Percentiles rank a stretch among this genome's conserved stretches.
Evolutionary conservation across 2,888 invertebrate genomes (phyloP).

Genomic region (Thymelicus lineola): DNA sequence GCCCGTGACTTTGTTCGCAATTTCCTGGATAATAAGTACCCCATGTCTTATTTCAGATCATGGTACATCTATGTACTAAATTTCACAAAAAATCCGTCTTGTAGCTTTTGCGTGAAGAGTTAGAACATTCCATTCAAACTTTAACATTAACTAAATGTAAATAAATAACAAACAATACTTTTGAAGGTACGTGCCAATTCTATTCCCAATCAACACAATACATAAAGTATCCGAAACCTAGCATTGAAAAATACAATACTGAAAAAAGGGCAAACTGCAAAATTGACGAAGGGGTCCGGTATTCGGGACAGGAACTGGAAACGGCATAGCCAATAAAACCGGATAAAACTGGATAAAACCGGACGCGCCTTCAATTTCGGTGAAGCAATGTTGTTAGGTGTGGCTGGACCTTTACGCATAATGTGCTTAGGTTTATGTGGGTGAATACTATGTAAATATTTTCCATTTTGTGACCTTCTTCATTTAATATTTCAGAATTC

Average conservation of each 20-base stretch:
- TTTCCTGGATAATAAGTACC: no score
- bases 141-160: no score
- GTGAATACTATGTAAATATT: constrained; percentile 1
- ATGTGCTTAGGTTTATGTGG: background rate
- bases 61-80: no score
- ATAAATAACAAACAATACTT: background rate
- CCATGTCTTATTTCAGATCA: no score
- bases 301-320: constrained; percentile 36
- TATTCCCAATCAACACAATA: background rate
- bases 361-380: constrained; percentile 42
- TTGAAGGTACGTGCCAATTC: background rate
- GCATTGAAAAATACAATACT: constrained; percentile 2
- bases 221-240: background rate
- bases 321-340: constrained; percentile 48
- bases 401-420: constrained; percentile 16
- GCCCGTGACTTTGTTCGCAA: no score
- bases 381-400: constrained; percentile 20
- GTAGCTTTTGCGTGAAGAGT: no score
- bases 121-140: no score
- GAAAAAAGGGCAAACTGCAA: constrained; percentile 5
- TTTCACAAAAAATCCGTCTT: no score
- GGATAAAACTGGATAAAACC: constrained; percentile 15
- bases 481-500: constrained; percentile 4
- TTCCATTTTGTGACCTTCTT: background rate
- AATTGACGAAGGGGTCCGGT: constrained; percentile 13